A percentile compares a stretch with the other conserved stretches of the same genome.
Conservation (phyloP, 1,140 invertebrate genomes). For the Diabrotica virgifera region DNA sequence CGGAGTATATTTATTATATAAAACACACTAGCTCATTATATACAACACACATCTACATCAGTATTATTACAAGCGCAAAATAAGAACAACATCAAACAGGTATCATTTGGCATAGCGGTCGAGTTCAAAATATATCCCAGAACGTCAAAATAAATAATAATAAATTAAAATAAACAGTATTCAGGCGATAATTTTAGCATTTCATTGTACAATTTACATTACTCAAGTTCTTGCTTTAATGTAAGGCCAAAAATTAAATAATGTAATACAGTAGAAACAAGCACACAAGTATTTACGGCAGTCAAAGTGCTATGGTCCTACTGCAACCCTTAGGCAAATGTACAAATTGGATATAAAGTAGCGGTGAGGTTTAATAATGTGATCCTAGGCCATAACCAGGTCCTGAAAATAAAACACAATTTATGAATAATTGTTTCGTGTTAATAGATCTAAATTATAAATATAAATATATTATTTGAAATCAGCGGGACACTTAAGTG, state of each 20-base stretch:
- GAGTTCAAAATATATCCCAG: not conserved
- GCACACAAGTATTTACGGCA: not conserved
- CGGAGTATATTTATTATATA: not conserved
- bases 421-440: too few species aligned
- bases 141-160: conserved; percentile 1
- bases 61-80: conserved; percentile 9
- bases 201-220: conserved; percentile 7
- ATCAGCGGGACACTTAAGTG: too few species aligned
- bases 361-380: too few species aligned
- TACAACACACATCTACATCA: not conserved
- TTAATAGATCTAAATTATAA: too few species aligned
- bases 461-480: too few species aligned
- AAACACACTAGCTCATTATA: not conserved
- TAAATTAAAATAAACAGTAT: not conserved
- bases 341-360: not conserved
- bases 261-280: conserved; percentile 7
- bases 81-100: conserved; percentile 16
- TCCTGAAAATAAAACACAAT: not conserved
- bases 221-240: conserved; percentile 14
- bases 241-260: conserved; percentile 11
- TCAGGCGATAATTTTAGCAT: not conserved
- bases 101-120: conserved; percentile 16
- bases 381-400: not conserved
- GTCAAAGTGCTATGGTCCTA: not conserved
- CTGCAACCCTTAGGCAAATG: not conserved